Evolutionary conservation across 1,140 invertebrate genomes (phyloP).

Genomic region (Leptinotarsa defecta): DNA sequence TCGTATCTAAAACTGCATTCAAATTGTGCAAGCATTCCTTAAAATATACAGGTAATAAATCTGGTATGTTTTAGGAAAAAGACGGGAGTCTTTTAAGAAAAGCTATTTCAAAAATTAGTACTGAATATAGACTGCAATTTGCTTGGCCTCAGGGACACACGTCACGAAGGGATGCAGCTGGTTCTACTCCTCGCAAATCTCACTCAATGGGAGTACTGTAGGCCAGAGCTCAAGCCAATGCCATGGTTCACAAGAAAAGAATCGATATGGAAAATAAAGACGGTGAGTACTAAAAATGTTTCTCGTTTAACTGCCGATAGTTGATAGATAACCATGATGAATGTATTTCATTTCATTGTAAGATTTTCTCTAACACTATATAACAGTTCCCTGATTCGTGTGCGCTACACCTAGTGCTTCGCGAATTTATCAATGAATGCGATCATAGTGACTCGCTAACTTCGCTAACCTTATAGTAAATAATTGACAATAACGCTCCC

Average conservation of each 20-base stretch:
- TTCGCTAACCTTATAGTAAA: too few species aligned
- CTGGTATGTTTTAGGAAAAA: conserved; percentile 28
- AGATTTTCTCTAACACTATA: too few species aligned
- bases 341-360: too few species aligned
- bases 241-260: conserved; percentile 69
- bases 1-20: conserved; percentile 17
- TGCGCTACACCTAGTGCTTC: too few species aligned
- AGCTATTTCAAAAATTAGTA: conserved; percentile 76
- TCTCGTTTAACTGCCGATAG: too few species aligned
- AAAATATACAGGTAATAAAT: conserved; percentile 29
- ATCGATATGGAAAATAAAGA: conserved; percentile 55
- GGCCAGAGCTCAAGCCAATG: conserved; percentile 61
- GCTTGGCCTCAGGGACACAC: conserved; percentile 78
- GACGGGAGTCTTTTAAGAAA: conserved; percentile 64
- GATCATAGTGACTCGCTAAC: too few species aligned
- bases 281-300: conserved; percentile 37
- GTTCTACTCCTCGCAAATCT: conserved; percentile 73
- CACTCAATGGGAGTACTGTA: conserved; percentile 84
- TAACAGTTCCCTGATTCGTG: too few species aligned
- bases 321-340: too few species aligned
- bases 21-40: conserved; percentile 18
- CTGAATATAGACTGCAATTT: conserved; percentile 86
- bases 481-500: too few species aligned
- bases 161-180: conserved; percentile 57
- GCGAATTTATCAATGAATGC: too few species aligned